Evolutionary conservation across 2,113 vertebrate species (phyloP).

Genomic region (Oryzias melastigma): DNA sequence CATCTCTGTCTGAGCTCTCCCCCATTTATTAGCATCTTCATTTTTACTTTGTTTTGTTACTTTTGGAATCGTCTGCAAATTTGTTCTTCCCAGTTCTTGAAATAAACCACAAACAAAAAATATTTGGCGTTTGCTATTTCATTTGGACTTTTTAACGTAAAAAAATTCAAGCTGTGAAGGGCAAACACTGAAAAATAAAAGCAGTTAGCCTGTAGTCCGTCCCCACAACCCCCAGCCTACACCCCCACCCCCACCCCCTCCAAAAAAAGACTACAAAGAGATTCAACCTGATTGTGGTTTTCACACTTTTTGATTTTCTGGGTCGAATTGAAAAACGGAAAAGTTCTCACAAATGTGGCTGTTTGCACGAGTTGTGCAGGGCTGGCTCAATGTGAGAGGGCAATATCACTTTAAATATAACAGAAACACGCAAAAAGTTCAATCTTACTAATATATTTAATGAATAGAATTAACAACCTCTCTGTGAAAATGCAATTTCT

Average conservation of each 20-base stretch:
- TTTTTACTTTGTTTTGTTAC: neutral
- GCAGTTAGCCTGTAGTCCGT: neutral
- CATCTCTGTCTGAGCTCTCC: neutral
- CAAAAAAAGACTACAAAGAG: constrained; percentile 17
- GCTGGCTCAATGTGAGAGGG: constrained; percentile 1
- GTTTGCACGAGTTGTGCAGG: neutral
- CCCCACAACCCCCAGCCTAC: neutral
- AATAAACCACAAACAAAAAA: neutral
- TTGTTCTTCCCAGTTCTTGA: neutral
- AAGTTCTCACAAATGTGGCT: constrained; percentile 34
- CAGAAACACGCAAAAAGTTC: neutral
- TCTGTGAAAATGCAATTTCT: too few species aligned
- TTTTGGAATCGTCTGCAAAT: neutral
- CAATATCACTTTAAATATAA: neutral
- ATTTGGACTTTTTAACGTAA: neutral
- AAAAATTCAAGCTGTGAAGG: neutral
- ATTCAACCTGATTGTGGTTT: constrained; percentile 66
- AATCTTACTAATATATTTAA: neutral
- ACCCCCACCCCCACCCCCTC: too few species aligned
- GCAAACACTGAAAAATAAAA: neutral
- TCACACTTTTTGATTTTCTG: constrained; percentile 55
- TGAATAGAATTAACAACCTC: neutral
- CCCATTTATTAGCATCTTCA: neutral
- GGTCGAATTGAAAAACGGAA: constrained; percentile 40
- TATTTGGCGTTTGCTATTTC: neutral